phyloP scores from a whole-genome alignment of 1,140 invertebrate species.

The Drosophila sp. region DNA sequence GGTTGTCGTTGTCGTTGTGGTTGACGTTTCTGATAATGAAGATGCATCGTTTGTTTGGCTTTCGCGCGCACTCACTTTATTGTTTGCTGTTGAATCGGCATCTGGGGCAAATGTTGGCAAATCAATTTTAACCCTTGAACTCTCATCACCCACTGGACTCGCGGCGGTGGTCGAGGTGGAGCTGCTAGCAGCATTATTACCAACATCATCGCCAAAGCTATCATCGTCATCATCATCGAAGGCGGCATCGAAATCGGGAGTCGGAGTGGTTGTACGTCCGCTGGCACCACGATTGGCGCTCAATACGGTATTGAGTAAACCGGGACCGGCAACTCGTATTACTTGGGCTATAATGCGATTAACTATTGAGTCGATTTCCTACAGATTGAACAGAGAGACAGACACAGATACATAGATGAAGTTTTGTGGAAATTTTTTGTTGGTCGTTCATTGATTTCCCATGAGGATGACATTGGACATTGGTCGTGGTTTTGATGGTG shows the following conservation, averaged over 20 bases:
- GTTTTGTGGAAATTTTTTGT: conserved; percentile 7
- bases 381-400: conserved; percentile 66
- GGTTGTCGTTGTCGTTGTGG: conserved; percentile 34
- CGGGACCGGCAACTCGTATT: conserved; percentile 87
- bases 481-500: neutral
- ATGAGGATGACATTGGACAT: conserved; percentile 7
- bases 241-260: conserved; percentile 78
- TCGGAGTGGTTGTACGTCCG: conserved; percentile 56
- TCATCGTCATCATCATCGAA: conserved; percentile 79
- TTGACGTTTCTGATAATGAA: conserved; percentile 39
- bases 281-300: conserved; percentile 66
- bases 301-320: conserved; percentile 84
- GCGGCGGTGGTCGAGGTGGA: conserved; percentile 27
- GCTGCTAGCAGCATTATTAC: conserved; percentile 56
- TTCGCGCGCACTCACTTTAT: conserved; percentile 72
- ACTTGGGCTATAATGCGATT: conserved; percentile 88
- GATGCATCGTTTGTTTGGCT: conserved; percentile 42
- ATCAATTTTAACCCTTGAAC: conserved; percentile 81
- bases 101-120: conserved; percentile 84
- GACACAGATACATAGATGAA: conserved; percentile 30
- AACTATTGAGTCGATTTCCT: conserved; percentile 91
- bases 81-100: conserved; percentile 12
- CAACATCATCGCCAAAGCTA: conserved; percentile 58
- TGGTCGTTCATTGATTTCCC: neutral
- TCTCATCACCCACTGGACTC: conserved; percentile 37